These are phyloP conservation scores for Orthosia gracilis DNA, from an alignment of 2,888 invertebrate species.

Conservation along the genomic window DNA sequence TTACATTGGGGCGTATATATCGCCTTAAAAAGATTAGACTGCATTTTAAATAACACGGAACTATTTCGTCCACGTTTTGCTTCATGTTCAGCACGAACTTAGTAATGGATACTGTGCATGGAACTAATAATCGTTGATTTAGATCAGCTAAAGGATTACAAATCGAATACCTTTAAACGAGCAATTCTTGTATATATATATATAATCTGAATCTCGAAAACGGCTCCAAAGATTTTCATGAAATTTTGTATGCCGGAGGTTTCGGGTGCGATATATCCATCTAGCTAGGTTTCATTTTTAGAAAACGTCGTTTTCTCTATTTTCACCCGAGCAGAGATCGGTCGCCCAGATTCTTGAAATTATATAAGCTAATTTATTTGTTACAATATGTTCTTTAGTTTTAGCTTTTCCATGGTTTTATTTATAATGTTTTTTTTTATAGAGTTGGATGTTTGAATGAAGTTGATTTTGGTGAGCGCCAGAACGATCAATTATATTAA, in stretches of 20 bases:
- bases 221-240: no score
- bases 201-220: no score
- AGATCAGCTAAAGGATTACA: constrained; percentile 30
- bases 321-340: no score
- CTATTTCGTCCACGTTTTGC: constrained; percentile 33
- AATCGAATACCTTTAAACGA: no score
- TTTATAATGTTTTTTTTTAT: not conserved
- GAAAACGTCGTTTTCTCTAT: no score
- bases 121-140: constrained; percentile 41
- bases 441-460: not conserved
- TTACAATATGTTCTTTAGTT: constrained; percentile 2
- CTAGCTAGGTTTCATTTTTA: no score
- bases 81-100: constrained; percentile 18
- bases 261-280: no score
- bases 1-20: no score
- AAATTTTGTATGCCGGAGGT: no score
- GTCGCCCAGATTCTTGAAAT: constrained; percentile 21
- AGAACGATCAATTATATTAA: no score
- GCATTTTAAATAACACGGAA: constrained; percentile 50
- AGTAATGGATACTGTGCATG: constrained; percentile 60
- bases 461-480: no score
- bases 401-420: not conserved
- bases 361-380: constrained; percentile 20
- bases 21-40: constrained; percentile 32
- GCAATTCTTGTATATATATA: no score